phyloP scores from a whole-genome alignment of 2,113 vertebrate species.

The Poeciliopsis prolifica region DNA sequence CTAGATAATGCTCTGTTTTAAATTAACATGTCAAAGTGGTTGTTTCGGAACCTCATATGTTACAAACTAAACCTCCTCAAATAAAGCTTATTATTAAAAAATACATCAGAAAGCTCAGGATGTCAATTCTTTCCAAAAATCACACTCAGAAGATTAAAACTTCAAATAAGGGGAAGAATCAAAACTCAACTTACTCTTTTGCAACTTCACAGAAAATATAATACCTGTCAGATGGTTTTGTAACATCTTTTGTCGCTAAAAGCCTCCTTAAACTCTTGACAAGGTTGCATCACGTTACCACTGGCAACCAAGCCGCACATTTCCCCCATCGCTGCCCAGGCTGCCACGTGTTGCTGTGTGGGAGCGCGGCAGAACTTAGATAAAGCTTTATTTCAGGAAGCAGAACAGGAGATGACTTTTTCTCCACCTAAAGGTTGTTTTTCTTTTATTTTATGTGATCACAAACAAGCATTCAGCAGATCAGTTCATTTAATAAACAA shows the following conservation, averaged over 20 bases:
- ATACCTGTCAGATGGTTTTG: neutral
- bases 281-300: slow-evolving; percentile 2
- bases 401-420: slow-evolving; percentile 47
- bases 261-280: slow-evolving; percentile 15
- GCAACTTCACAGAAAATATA: neutral
- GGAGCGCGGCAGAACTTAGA: slow-evolving; percentile 37
- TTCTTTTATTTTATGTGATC: slow-evolving; percentile 45
- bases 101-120: too few species aligned
- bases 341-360: slow-evolving; percentile 42
- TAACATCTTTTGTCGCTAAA: neutral
- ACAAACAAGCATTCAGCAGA: slow-evolving; percentile 40
- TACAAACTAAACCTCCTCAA: too few species aligned
- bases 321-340: slow-evolving; percentile 32
- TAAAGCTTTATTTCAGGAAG: slow-evolving; percentile 35
- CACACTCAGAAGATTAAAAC: neutral
- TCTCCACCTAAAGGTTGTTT: slow-evolving; percentile 32
- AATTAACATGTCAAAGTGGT: too few species aligned
- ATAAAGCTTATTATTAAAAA: neutral
- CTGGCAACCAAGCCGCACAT: slow-evolving; percentile 18
- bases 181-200: too few species aligned
- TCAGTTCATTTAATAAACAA: slow-evolving; percentile 2
- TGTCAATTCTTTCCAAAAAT: too few species aligned
- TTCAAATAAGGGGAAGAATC: neutral
- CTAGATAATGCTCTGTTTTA: too few species aligned
- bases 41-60: too few species aligned